phyloP scores from a whole-genome alignment of 1,140 invertebrate genomes.

The Daktulosphaira vitifoliae region DNA sequence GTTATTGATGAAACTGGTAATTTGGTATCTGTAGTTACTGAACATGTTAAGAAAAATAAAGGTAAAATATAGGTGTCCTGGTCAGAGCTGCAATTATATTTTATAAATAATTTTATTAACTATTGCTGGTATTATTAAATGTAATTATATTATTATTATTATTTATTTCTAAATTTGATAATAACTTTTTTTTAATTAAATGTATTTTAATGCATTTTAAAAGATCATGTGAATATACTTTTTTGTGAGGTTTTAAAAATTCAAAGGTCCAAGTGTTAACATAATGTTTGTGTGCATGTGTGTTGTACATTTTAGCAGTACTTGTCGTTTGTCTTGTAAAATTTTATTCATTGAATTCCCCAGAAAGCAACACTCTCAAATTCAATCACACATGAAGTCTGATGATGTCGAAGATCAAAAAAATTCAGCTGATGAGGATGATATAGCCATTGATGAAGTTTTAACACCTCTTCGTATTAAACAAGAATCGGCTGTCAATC shows the following conservation, averaged over 20 bases:
- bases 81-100: constrained; percentile 23
- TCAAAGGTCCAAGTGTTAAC: constrained; percentile 33
- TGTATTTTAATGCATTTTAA: no score
- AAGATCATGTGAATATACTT: no score
- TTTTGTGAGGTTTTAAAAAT: constrained; percentile 19
- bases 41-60: constrained; percentile 32
- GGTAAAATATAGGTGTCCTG: constrained; percentile 30
- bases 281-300: constrained; percentile 32
- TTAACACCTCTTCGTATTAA: constrained; percentile 22
- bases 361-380: constrained; percentile 10
- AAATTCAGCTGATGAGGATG: constrained; percentile 27
- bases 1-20: constrained; percentile 30
- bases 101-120: no score
- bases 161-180: background rate
- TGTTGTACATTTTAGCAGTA: constrained; percentile 26
- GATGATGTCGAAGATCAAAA: constrained; percentile 11
- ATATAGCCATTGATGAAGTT: constrained; percentile 31
- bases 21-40: constrained; percentile 33
- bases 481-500: constrained; percentile 29
- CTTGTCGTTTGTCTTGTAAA: constrained; percentile 27
- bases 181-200: background rate
- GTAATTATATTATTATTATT: no score
- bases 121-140: no score
- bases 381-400: constrained; percentile 12
- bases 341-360: constrained; percentile 27